Evolutionary conservation across 2,797 vertebrate genomes (phyloP), one percentile per base, ranked within the genome.

Genomic region (Hirundo rustica): DNA sequence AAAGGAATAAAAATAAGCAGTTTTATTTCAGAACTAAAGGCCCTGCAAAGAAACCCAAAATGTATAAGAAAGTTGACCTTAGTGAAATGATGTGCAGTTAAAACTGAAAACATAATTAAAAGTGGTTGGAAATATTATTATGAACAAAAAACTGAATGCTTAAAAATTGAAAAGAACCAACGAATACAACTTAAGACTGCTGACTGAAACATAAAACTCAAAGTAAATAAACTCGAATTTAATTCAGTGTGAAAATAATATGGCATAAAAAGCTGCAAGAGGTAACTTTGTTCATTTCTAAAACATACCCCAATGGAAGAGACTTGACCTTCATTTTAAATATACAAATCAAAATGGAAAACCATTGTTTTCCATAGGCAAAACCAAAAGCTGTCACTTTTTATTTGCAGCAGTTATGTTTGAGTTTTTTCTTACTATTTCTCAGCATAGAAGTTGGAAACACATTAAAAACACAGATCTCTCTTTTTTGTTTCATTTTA

Each of bases 1-100:
- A 75, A 97, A 75, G 87, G 95, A 87, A 95, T 94, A 95, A 95
- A 96, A 89, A 76, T 62, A 83, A 55, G 53, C 55, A 95, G 74
- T 79, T 89, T 96, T 92, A 81, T 55, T 92, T 92, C 40, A 89
- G 72, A 86, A 83, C 34, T 92, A 75, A 95, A 93, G 36, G 9
- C 11, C 42, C 34, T 90, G 93, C 74, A 93, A 68, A 94, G 77
- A 50, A 80, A 61, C 71, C 32, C 66, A 50, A 80, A 94, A 85
- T 79, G 27, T 78, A 58, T 91, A 79, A 42, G 73, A 71, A 67
- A 85, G 40, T 89, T 87, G 58, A 92, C 42, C 50, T 72, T 81
- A 92, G 60, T 74, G 70, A 95, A 92, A 67, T 76, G 48, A 91
- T 87, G 74, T 79, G 29, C 45, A 57, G 55, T 91, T 95, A 93